Evolutionary conservation across 2,113 vertebrate species (phyloP).

Genomic region (Centropus unirufus): DNA sequence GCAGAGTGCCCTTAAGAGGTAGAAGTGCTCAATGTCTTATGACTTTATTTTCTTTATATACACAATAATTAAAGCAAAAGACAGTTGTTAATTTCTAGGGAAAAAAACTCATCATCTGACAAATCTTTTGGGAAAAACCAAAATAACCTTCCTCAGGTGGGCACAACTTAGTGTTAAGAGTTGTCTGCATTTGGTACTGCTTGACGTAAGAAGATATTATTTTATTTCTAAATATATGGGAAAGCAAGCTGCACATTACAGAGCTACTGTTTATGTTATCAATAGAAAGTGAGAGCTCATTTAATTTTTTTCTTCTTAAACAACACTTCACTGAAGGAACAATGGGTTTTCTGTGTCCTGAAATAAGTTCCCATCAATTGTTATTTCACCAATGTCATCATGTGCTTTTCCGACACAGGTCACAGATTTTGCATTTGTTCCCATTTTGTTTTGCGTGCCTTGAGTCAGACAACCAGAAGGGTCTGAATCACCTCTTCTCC

Average conservation of each 20-base stretch:
- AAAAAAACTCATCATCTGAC: not conserved
- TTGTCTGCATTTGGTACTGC: not conserved
- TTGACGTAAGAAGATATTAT: not conserved
- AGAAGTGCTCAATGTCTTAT: not conserved
- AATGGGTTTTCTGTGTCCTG: not conserved
- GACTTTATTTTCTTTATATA: constrained; percentile 40
- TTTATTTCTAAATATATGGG: not conserved
- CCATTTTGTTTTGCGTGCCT: not conserved
- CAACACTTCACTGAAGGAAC: not conserved
- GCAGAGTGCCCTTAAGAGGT: not conserved
- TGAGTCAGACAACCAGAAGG: not conserved
- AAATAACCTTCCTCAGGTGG: not conserved
- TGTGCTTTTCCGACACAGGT: not conserved
- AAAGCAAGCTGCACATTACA: not conserved
- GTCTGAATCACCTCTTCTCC: not conserved
- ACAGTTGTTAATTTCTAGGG: constrained; percentile 39
- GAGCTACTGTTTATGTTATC: not conserved
- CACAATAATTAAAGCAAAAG: constrained; percentile 50
- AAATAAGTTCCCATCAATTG: not conserved
- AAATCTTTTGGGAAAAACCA: not conserved
- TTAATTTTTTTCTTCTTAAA: not conserved
- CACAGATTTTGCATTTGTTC: not conserved
- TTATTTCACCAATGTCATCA: not conserved
- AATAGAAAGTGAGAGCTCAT: not conserved
- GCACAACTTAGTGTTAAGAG: not conserved